phyloP scores from a whole-genome alignment of 2,888 invertebrate species.

The Caenorhabditis imperialis region DNA sequence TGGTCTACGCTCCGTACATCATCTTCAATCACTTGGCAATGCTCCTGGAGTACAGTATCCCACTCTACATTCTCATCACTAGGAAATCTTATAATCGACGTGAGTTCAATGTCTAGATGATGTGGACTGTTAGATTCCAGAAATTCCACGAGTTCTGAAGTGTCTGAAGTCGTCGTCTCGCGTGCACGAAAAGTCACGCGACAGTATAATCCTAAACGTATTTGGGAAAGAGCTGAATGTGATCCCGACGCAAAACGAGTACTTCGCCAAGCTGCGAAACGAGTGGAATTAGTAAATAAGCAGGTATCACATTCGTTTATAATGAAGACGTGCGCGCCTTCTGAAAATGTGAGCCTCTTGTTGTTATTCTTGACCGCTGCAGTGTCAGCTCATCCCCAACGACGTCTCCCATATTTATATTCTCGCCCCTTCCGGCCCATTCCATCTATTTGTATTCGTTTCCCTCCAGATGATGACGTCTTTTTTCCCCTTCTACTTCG shows the following conservation, averaged over 20 bases:
- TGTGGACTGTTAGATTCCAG: slow-evolving; percentile 8
- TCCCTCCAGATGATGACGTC: too few species aligned
- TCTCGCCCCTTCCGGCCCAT: slow-evolving; percentile 10
- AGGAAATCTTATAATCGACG: slow-evolving; percentile 19
- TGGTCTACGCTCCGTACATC: slow-evolving; percentile 25
- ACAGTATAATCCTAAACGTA: slow-evolving; percentile 29
- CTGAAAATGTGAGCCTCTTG: too few species aligned
- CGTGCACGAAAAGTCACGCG: slow-evolving; percentile 12
- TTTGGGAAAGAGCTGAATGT: slow-evolving; percentile 36
- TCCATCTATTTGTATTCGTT: slow-evolving; percentile 33
- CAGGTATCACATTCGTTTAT: slow-evolving; percentile 7
- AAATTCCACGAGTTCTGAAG: slow-evolving; percentile 6
- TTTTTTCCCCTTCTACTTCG: slow-evolving; percentile 4
- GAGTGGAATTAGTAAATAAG: slow-evolving; percentile 22
- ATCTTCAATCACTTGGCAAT: slow-evolving; percentile 25
- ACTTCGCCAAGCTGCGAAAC: slow-evolving; percentile 31
- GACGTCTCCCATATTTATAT: slow-evolving; percentile 23
- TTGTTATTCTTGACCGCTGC: slow-evolving; percentile 16
- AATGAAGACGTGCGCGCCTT: slow-evolving; percentile 10
- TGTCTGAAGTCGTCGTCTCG: not conserved
- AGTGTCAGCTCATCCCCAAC: slow-evolving; percentile 22
- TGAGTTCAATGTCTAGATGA: too few species aligned
- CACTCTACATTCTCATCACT: slow-evolving; percentile 24
- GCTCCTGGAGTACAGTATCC: slow-evolving; percentile 36
- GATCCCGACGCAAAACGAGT: slow-evolving; percentile 29